These are phyloP conservation scores for Caenorhabditis japonica DNA, from an alignment of 2,888 invertebrate genomes.

Conservation along the genomic window DNA sequence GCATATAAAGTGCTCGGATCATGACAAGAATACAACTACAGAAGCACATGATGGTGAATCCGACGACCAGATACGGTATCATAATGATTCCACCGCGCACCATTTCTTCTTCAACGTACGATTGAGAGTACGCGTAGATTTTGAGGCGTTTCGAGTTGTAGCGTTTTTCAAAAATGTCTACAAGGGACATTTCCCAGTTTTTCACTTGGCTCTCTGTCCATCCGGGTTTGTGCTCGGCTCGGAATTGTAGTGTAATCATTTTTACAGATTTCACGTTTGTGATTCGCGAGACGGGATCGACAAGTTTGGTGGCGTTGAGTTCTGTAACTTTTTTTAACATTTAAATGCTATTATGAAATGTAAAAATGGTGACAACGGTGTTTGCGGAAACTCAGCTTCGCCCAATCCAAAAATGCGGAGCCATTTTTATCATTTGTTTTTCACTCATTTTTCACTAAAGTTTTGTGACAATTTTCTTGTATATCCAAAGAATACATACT, in stretches of 20 bases:
- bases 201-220: slow-evolving; percentile 71
- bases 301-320: slow-evolving; percentile 29
- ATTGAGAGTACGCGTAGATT: slow-evolving; percentile 67
- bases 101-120: slow-evolving; percentile 75
- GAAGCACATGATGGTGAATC: slow-evolving; percentile 73
- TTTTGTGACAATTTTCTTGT: too few species aligned
- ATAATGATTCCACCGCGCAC: slow-evolving; percentile 66
- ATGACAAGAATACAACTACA: slow-evolving; percentile 69
- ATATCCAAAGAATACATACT: too few species aligned
- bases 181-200: slow-evolving; percentile 70
- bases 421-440: too few species aligned
- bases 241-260: slow-evolving; percentile 68
- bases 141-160: slow-evolving; percentile 66
- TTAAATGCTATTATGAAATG: too few species aligned
- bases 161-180: slow-evolving; percentile 67
- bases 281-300: slow-evolving; percentile 46
- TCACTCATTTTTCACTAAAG: too few species aligned
- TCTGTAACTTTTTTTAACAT: too few species aligned
- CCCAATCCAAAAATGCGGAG: too few species aligned
- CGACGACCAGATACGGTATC: slow-evolving; percentile 66
- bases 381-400: too few species aligned
- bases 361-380: neutral
- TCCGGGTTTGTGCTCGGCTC: slow-evolving; percentile 69
- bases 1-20: slow-evolving; percentile 72
- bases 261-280: slow-evolving; percentile 71